A percentile compares a stretch with the other conserved stretches of the same genome.
Evolutionary conservation across 2,888 invertebrate species (phyloP).

Genomic region (Dasypolia templi): DNA sequence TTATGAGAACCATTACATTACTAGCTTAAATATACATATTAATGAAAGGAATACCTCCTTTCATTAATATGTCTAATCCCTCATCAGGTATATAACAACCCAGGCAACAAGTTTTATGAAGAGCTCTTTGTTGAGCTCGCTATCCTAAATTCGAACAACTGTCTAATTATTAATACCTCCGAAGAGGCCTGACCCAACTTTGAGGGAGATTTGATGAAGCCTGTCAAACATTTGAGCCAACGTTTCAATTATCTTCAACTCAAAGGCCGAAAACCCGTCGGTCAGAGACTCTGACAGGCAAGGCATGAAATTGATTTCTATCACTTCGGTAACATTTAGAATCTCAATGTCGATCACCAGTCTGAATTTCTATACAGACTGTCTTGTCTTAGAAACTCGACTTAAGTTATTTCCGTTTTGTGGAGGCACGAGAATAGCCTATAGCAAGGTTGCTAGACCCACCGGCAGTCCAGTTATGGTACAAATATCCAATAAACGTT

Average conservation of each 20-base stretch:
- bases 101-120: neutral
- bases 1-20: no score
- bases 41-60: no score
- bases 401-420: neutral
- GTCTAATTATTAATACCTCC: conserved; percentile 30
- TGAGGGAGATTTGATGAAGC: conserved; percentile 25
- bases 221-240: conserved; percentile 20
- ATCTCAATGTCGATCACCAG: neutral
- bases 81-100: no score
- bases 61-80: no score
- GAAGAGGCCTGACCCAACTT: conserved; percentile 7
- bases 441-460: no score
- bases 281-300: neutral
- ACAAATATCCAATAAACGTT: neutral
- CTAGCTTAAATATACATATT: no score
- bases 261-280: conserved; percentile 5
- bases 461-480: neutral
- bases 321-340: neutral
- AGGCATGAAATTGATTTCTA: neutral
- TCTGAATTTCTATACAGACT: neutral
- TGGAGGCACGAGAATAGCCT: no score
- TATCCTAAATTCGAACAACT: neutral
- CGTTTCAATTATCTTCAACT: conserved; percentile 30
- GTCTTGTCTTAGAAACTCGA: neutral
- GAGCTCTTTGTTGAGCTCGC: conserved; percentile 4